Percentiles rank a stretch among this genome's conserved stretches.
These are phyloP conservation scores for Hormiphora californensis DNA, from an alignment of 37 sponge, comb jelly and placozoan genomes.

Conservation along the genomic window DNA sequence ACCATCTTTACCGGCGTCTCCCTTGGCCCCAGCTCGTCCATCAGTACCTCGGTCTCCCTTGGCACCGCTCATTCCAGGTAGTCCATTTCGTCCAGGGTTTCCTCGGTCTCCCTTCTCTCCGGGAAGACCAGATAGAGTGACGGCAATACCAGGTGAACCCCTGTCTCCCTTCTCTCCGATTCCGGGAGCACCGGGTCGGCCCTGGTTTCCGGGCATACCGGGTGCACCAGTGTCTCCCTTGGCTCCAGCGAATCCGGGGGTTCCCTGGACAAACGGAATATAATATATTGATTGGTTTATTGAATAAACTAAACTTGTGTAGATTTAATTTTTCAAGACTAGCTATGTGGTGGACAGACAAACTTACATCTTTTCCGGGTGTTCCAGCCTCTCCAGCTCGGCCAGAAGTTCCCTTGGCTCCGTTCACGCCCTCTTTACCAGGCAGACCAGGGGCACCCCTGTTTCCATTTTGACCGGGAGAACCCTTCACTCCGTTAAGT, in stretches of 20 bases:
- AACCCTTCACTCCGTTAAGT: not conserved
- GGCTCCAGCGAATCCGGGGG: not conserved
- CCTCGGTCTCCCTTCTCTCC: constrained; percentile 53
- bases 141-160: constrained; percentile 55
- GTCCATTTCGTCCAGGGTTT: not conserved
- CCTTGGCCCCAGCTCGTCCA: not conserved
- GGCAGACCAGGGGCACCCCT: not conserved
- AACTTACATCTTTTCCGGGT: constrained; percentile 21
- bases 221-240: constrained; percentile 47
- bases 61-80: not conserved
- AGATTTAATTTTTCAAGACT: too few relatives aligned
- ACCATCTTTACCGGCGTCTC: constrained; percentile 4
- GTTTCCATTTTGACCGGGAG: not conserved
- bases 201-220: constrained; percentile 37
- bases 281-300: not conserved
- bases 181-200: not conserved
- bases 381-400: not conserved
- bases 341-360: not conserved
- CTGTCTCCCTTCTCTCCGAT: constrained; percentile 8
- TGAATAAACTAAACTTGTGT: too few relatives aligned
- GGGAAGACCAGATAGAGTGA: constrained; percentile 20
- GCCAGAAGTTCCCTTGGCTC: not conserved
- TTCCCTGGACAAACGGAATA: not conserved
- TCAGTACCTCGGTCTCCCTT: not conserved
- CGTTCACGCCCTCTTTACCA: not conserved